Percentiles rank a stretch among this genome's conserved stretches.
These are phyloP conservation scores for Xestia rhomboidea DNA, from an alignment of 2,888 invertebrate genomes.

Conservation along the genomic window DNA sequence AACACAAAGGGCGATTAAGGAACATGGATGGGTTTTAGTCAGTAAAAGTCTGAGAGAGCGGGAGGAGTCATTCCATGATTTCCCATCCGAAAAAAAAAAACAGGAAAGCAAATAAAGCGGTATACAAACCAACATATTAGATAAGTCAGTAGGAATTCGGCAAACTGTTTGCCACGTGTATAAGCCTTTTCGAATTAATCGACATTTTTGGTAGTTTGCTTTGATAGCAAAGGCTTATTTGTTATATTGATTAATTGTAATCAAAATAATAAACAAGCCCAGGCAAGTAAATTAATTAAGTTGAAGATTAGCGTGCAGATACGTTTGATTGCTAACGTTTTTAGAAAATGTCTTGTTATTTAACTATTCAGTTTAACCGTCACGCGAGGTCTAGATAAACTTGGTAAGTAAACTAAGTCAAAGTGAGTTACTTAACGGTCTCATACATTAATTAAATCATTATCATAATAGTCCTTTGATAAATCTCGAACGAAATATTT, in stretches of 20 bases:
- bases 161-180: not conserved
- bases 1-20: too few relatives aligned
- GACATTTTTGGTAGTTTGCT: not conserved
- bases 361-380: not conserved
- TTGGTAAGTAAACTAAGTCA: not conserved
- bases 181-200: not conserved
- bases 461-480: not conserved
- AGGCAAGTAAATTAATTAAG: constrained; percentile 4
- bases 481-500: not conserved
- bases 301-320: not conserved
- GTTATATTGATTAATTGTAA: not conserved
- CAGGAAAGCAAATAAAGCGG: too few relatives aligned
- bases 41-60: too few relatives aligned
- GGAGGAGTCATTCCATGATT: too few relatives aligned
- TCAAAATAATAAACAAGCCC: not conserved
- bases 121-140: not conserved
- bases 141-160: not conserved
- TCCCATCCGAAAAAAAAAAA: too few relatives aligned
- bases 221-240: not conserved
- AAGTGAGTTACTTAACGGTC: not conserved
- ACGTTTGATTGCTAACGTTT: not conserved
- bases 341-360: not conserved
- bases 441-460: not conserved
- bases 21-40: too few relatives aligned
- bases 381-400: constrained; percentile 21